Conservation (phyloP, 2,888 invertebrate species). For the Erpobdella octoculata region DNA sequence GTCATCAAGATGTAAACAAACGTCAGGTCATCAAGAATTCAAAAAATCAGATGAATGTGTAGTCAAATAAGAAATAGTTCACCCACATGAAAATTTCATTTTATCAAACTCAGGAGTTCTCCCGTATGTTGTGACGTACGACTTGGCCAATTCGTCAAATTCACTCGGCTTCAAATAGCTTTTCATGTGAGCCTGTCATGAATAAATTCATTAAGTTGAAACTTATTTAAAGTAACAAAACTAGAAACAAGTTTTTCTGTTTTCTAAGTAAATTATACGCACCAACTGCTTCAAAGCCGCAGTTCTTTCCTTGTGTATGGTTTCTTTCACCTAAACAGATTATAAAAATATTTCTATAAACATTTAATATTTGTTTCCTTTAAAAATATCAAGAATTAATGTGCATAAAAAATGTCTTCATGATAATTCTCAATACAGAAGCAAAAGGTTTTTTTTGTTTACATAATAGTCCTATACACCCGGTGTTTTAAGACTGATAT, state of each 20-base stretch:
- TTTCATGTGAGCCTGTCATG: constrained; percentile 4
- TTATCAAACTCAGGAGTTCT: background rate
- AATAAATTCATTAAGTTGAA: too few relatives aligned
- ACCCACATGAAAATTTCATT: background rate
- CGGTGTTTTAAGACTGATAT: too few relatives aligned
- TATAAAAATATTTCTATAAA: too few relatives aligned
- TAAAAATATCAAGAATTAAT: background rate
- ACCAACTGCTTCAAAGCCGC: constrained; percentile 4
- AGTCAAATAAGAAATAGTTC: background rate
- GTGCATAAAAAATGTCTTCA: background rate
- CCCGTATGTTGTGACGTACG: background rate
- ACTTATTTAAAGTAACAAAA: background rate
- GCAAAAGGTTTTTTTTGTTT: too few relatives aligned
- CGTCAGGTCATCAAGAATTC: background rate
- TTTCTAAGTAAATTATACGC: too few relatives aligned
- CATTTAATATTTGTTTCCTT: too few relatives aligned
- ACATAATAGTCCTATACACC: too few relatives aligned
- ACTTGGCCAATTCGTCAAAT: background rate
- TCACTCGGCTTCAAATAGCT: background rate
- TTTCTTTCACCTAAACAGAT: background rate
- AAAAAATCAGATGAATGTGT: background rate
- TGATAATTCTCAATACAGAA: too few relatives aligned
- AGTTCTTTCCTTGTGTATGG: background rate
- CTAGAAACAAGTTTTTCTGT: background rate
- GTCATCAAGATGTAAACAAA: background rate